Percentiles rank a stretch among this genome's conserved stretches.
phyloP scores from a whole-genome alignment of 2,113 vertebrate genomes.

The Oxygymnocypris stewartii region DNA sequence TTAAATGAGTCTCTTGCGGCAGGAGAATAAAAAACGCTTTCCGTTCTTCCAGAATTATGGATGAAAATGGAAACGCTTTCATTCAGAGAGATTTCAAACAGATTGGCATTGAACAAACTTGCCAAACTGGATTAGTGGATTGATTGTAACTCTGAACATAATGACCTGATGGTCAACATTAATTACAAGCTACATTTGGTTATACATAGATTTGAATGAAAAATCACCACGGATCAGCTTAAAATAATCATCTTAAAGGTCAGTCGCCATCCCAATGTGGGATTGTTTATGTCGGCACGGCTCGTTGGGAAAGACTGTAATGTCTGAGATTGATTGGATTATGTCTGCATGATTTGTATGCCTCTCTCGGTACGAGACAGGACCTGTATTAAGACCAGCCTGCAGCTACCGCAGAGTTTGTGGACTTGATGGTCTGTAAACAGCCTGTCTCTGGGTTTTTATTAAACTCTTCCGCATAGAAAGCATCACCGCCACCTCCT shows the following conservation, averaged over 20 bases:
- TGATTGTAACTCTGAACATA: not conserved
- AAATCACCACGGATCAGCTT: constrained; percentile 21
- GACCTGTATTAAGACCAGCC: constrained; percentile 42
- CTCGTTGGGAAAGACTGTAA: not conserved
- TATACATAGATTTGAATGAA: constrained; percentile 21
- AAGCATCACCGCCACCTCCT: constrained; percentile 6
- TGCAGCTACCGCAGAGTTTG: constrained; percentile 19
- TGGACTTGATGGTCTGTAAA: constrained; percentile 48
- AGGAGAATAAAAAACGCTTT: constrained; percentile 8
- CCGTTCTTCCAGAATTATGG: constrained; percentile 2
- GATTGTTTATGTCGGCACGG: constrained; percentile 4
- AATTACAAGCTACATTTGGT: constrained; percentile 2
- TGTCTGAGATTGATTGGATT: constrained; percentile 35
- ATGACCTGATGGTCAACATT: constrained; percentile 25
- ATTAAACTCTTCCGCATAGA: constrained; percentile 37
- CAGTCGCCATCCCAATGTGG: not conserved
- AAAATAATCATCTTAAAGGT: constrained; percentile 43
- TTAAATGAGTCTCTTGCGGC: constrained; percentile 14
- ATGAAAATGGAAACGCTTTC: not conserved
- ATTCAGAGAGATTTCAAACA: constrained; percentile 1
- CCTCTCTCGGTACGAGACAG: not conserved
- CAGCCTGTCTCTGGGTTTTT: constrained; percentile 43
- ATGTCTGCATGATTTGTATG: constrained; percentile 1
- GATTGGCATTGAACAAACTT: not conserved
- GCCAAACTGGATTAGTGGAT: not conserved